Conservation (phyloP, 1,140 invertebrate species). For the Pseudomyrmex concolor region DNA sequence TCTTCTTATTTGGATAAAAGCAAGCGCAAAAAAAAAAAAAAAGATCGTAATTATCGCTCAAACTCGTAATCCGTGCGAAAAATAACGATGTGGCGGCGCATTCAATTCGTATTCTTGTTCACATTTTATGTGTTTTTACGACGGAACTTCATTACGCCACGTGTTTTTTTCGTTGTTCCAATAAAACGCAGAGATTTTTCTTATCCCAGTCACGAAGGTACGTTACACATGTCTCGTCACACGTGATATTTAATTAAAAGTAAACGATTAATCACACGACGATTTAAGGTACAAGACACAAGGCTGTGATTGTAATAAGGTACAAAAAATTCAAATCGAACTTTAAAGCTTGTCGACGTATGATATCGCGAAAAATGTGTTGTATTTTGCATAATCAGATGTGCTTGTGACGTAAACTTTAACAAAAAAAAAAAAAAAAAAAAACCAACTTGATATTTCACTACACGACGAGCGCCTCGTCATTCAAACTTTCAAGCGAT, state of each 20-base stretch:
- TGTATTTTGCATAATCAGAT: slow-evolving; percentile 41
- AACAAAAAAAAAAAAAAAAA: not conserved
- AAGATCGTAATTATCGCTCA: slow-evolving; percentile 52
- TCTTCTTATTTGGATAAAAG: slow-evolving; percentile 56
- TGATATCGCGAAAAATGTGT: slow-evolving; percentile 29
- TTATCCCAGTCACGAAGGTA: slow-evolving; percentile 63
- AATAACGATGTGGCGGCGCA: not conserved
- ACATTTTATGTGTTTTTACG: slow-evolving; percentile 4
- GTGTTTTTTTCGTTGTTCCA: slow-evolving; percentile 1
- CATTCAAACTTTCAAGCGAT: slow-evolving; percentile 45
- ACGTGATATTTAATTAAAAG: slow-evolving; percentile 53
- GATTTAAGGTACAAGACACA: no score
- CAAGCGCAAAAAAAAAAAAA: slow-evolving; percentile 18
- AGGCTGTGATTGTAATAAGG: slow-evolving; percentile 33
- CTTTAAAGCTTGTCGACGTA: slow-evolving; percentile 52
- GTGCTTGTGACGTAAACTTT: slow-evolving; percentile 35
- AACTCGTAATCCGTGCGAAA: slow-evolving; percentile 20
- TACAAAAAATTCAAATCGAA: slow-evolving; percentile 40
- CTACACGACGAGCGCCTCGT: slow-evolving; percentile 34
- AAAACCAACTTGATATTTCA: no score
- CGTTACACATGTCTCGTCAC: slow-evolving; percentile 63
- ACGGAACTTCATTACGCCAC: not conserved
- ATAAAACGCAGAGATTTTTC: slow-evolving; percentile 55
- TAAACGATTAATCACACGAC: slow-evolving; percentile 41
- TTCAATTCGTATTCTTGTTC: slow-evolving; percentile 11